Percentiles rank a stretch among this genome's conserved stretches.
phyloP scores from a whole-genome alignment of 2,888 invertebrate species.

The Apotomis capreana region DNA sequence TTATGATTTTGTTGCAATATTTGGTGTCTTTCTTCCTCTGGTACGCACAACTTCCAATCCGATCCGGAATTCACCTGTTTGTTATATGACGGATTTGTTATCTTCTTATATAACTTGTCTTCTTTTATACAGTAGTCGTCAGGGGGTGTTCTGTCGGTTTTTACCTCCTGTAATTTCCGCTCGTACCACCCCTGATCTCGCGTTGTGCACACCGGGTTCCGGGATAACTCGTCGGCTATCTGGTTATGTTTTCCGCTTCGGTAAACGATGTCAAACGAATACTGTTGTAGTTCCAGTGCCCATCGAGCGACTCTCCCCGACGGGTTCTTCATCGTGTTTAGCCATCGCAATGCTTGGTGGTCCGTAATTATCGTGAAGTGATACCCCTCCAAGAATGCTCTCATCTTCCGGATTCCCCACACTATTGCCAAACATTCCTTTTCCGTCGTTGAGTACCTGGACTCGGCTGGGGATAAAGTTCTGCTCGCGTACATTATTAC shows the following conservation, averaged over 20 bases:
- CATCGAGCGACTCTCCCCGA: background rate
- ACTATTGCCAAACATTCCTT: background rate
- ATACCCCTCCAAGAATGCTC: background rate
- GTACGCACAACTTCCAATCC: too few species aligned
- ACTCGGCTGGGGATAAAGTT: background rate
- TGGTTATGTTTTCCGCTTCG: too few species aligned
- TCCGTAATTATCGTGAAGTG: background rate
- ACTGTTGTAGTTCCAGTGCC: background rate
- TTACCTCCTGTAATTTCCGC: too few species aligned
- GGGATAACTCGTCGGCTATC: too few species aligned
- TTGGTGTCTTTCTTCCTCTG: too few species aligned
- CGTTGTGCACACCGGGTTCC: too few species aligned
- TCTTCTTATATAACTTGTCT: too few species aligned
- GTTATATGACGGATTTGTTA: background rate
- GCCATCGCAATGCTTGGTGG: background rate
- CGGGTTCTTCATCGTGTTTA: background rate
- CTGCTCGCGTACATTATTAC: conserved; percentile 8
- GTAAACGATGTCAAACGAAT: background rate
- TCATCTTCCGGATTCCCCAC: conserved; percentile 1
- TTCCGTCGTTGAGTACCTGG: background rate
- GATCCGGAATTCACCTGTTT: too few species aligned
- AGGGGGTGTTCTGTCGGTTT: too few species aligned
- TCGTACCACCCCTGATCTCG: too few species aligned
- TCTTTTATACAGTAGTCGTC: too few species aligned
- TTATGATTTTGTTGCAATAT: too few species aligned